phyloP scores from a whole-genome alignment of 2,888 invertebrate species.

The Oligia latruncula region DNA sequence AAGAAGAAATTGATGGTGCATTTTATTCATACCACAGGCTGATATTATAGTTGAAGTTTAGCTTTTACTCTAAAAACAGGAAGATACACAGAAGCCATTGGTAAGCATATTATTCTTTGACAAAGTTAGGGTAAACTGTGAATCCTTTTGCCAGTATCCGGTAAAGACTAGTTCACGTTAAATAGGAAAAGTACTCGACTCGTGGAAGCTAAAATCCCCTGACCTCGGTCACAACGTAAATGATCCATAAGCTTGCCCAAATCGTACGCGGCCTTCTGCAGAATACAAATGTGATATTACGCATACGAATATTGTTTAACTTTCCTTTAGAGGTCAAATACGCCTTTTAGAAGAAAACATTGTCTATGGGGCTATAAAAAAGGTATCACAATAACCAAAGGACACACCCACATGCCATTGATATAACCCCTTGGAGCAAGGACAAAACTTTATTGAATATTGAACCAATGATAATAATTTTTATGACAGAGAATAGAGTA shows the following conservation, averaged over 20 bases:
- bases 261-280: not conserved
- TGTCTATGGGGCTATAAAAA: conserved; percentile 19
- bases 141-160: not conserved
- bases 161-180: not conserved
- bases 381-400: not conserved
- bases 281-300: conserved; percentile 39
- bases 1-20: too few relatives aligned
- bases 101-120: not conserved
- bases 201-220: not conserved
- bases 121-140: not conserved
- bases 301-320: conserved; percentile 21
- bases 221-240: conserved; percentile 13
- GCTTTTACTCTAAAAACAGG: not conserved
- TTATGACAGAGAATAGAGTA: not conserved
- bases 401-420: not conserved
- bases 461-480: conserved; percentile 3
- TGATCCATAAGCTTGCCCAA: conserved; percentile 16
- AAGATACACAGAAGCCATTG: not conserved
- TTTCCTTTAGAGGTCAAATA: conserved; percentile 8
- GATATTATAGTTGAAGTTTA: not conserved
- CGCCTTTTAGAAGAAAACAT: conserved; percentile 3
- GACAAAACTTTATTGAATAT: not conserved
- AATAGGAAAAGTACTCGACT: conserved; percentile 11
- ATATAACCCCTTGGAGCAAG: conserved; percentile 10
- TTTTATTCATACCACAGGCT: not conserved